phyloP scores from a whole-genome alignment of 2,797 vertebrate genomes.

The Coluber constrictor region DNA sequence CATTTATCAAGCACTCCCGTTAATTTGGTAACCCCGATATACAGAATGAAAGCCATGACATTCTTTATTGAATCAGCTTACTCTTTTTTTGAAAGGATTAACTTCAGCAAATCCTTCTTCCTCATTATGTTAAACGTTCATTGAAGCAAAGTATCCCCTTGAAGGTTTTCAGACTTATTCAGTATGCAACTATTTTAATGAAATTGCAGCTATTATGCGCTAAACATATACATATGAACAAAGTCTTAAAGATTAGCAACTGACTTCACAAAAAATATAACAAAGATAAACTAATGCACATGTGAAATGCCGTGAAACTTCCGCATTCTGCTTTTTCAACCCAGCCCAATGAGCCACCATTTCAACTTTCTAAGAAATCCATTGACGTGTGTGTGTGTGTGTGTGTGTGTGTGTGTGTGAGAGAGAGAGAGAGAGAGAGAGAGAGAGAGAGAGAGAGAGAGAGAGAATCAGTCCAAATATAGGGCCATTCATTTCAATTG shows the following conservation, averaged over 20 bases:
- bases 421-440: no score
- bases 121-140: neutral
- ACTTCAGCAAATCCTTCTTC: neutral
- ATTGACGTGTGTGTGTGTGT: neutral
- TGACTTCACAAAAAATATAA: neutral
- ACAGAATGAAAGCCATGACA: neutral
- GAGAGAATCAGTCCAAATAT: neutral
- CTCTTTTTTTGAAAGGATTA: neutral
- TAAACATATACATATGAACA: neutral
- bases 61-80: neutral
- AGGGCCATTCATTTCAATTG: slow-evolving; percentile 35
- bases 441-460: no score
- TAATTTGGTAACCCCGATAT: neutral
- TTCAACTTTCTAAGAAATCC: neutral
- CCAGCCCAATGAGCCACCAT: neutral
- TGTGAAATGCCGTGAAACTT: neutral
- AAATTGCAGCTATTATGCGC: neutral
- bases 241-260: neutral
- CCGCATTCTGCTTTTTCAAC: neutral
- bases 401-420: neutral
- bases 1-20: neutral
- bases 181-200: neutral
- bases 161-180: neutral
- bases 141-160: neutral
- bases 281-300: neutral